phyloP scores from a whole-genome alignment of 2,113 vertebrate species.

The Morone saxatilis region DNA sequence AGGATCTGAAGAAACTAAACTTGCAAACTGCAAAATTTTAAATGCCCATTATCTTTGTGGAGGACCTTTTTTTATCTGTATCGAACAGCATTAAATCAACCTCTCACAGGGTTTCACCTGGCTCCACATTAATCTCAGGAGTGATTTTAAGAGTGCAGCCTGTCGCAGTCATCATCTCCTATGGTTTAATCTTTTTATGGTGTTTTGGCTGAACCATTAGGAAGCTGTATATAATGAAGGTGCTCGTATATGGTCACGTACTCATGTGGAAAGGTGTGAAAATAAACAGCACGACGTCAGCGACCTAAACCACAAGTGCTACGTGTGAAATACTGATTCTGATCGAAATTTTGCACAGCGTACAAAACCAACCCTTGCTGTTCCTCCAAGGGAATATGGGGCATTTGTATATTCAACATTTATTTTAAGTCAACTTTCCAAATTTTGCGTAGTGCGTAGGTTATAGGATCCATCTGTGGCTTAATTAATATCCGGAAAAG shows the following conservation, averaged over 20 bases:
- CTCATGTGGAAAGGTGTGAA: constrained; percentile 9
- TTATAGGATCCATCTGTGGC: constrained; percentile 46
- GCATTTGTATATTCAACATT: constrained; percentile 3
- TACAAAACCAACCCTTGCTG: no score
- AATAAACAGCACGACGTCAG: background rate
- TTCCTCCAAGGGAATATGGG: background rate
- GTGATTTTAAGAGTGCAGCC: constrained; percentile 29
- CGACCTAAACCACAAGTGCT: background rate
- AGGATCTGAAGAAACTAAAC: constrained; percentile 10
- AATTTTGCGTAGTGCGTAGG: background rate
- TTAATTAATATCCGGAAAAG: constrained; percentile 77
- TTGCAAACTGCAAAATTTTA: constrained; percentile 1
- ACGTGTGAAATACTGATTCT: background rate
- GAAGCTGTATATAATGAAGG: constrained; percentile 8
- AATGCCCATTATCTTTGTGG: constrained; percentile 1
- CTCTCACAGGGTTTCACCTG: constrained; percentile 34
- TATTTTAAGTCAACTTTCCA: background rate
- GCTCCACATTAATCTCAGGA: constrained; percentile 33
- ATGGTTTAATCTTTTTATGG: constrained; percentile 16
- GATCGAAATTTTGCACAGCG: background rate
- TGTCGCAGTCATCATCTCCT: constrained; percentile 11
- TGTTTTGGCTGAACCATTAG: constrained; percentile 16
- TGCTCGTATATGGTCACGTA: background rate
- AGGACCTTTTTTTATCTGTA: background rate
- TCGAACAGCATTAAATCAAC: background rate